These are phyloP conservation scores for Melierax canorus DNA, from an alignment of 2,113 vertebrate species.

Conservation along the genomic window DNA sequence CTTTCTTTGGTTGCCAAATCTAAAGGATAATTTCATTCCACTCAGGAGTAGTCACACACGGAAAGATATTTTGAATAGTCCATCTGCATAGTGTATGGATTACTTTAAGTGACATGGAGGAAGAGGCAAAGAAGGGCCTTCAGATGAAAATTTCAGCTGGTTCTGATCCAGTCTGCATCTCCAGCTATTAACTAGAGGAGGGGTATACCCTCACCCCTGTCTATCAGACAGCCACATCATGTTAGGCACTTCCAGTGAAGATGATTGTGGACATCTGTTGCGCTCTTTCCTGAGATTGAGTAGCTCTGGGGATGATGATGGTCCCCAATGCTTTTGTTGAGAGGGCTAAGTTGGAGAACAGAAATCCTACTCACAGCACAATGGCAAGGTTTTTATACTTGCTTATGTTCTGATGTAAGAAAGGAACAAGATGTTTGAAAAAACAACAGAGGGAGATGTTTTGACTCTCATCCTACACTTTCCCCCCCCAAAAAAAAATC, in stretches of 20 bases:
- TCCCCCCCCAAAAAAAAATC: rapidly evolving
- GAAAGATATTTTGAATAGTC: neutral
- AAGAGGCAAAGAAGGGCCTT: neutral
- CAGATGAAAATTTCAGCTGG: neutral
- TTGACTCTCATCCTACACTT: neutral
- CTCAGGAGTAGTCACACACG: neutral
- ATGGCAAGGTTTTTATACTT: neutral
- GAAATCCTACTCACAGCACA: neutral
- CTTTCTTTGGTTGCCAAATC: neutral
- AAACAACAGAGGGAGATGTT: neutral
- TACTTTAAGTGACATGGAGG: neutral
- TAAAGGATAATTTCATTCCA: neutral
- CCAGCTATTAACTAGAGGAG: neutral
- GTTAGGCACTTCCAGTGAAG: neutral
- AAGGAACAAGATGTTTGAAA: neutral
- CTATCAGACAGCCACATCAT: neutral
- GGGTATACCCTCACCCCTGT: neutral
- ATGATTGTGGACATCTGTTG: neutral
- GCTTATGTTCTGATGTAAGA: neutral
- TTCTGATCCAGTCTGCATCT: neutral
- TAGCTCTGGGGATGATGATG: neutral
- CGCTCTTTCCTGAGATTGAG: neutral
- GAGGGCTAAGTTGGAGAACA: neutral
- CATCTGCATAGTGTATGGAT: neutral
- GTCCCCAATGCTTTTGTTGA: neutral